These are phyloP conservation scores for Asarcornis scutulata DNA, from an alignment of 2,113 vertebrate species.

Conservation along the genomic window DNA sequence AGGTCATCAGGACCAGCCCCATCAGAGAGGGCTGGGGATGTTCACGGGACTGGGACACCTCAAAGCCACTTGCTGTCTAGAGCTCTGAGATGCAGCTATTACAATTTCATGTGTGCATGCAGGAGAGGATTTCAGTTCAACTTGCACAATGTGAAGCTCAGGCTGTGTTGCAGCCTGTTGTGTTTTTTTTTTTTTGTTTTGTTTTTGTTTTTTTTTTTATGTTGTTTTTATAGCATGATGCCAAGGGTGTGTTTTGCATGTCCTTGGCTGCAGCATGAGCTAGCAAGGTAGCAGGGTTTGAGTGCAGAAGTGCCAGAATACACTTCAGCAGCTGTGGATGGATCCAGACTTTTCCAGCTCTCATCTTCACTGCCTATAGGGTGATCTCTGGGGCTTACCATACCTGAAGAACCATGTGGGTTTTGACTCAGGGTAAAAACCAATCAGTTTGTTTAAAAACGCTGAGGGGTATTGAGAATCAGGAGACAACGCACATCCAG, in stretches of 20 bases:
- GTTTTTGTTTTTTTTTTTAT: no score
- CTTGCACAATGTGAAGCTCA: not conserved
- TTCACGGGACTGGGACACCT: no score
- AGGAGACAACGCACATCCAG: not conserved
- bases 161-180: not conserved
- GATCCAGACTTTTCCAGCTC: not conserved
- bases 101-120: accelerated
- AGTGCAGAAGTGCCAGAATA: not conserved
- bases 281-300: not conserved
- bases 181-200: not conserved
- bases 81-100: not conserved
- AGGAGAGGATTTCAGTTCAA: not conserved
- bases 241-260: not conserved
- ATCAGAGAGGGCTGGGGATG: not conserved
- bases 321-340: not conserved
- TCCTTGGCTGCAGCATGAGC: not conserved
- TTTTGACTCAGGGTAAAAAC: not conserved
- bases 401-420: not conserved
- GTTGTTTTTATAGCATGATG: not conserved
- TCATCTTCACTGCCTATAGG: not conserved
- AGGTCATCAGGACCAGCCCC: accelerated
- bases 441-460: not conserved
- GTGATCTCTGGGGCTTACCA: not conserved
- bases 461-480: not conserved
- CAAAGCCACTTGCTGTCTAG: not conserved